Evolutionary conservation across 2,113 vertebrate genomes (phyloP).

Genomic region (Excalfactoria chinensis): DNA sequence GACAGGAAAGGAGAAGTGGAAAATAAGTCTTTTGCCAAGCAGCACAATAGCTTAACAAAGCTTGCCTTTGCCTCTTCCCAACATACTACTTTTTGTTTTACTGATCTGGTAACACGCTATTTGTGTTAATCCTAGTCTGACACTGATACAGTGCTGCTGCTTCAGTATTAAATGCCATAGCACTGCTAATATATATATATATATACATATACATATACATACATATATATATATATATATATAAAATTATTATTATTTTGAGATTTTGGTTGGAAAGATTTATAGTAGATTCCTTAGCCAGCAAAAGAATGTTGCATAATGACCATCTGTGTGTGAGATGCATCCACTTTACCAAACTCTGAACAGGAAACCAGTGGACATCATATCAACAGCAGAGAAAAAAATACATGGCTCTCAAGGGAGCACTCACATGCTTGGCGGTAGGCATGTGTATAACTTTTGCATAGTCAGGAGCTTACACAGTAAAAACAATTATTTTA

Average conservation of each 20-base stretch:
- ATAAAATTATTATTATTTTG: not conserved
- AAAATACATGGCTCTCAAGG: not conserved
- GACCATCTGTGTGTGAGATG: not conserved
- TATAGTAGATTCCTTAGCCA: not conserved
- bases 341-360: not conserved
- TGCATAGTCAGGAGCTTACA: not conserved
- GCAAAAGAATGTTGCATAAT: not conserved
- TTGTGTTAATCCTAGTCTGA: not conserved
- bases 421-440: not conserved
- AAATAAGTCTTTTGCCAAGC: not conserved
- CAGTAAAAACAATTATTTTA: not conserved
- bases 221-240: too few species aligned
- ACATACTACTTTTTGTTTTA: not conserved
- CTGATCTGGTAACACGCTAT: not conserved
- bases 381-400: not conserved
- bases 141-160: not conserved
- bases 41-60: not conserved
- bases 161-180: not conserved
- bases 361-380: not conserved
- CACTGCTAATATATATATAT: not conserved
- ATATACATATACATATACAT: too few species aligned
- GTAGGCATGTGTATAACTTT: not conserved
- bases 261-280: not conserved
- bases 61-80: not conserved
- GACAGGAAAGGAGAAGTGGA: not conserved